Evolutionary conservation across 2,113 vertebrate species (phyloP).

Genomic region (Arvicanthis niloticus): DNA sequence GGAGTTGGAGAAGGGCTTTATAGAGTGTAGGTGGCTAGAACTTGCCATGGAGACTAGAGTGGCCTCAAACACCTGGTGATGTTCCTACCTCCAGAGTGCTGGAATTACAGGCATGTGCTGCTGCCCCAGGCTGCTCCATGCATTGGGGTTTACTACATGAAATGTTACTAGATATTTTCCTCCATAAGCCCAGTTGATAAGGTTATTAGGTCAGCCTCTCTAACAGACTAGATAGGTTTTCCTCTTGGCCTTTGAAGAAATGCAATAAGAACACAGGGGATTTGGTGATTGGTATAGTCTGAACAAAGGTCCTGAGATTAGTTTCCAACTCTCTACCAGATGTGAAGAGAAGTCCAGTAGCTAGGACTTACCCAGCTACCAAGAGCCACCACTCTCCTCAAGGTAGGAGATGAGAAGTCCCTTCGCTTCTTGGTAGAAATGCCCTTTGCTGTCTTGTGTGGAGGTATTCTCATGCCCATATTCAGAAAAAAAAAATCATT

Average conservation of each 20-base stretch:
- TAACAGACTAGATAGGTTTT: conserved; percentile 85
- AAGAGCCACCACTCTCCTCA: conserved; percentile 67
- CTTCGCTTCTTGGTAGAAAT: conserved; percentile 74
- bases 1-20: not conserved
- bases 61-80: not conserved
- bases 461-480: not conserved
- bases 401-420: conserved; percentile 69
- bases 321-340: conserved; percentile 70
- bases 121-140: conserved; percentile 65
- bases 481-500: conserved; percentile 32
- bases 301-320: conserved; percentile 81
- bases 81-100: not conserved
- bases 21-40: not conserved
- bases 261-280: conserved; percentile 72
- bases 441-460: conserved; percentile 56
- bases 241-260: conserved; percentile 83
- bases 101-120: not conserved
- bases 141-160: conserved; percentile 79
- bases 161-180: conserved; percentile 81
- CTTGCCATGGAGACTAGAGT: not conserved
- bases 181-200: conserved; percentile 81
- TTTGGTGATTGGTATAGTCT: conserved; percentile 60
- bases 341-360: conserved; percentile 77
- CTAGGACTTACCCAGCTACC: conserved; percentile 66
- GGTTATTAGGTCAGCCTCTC: conserved; percentile 83